These are phyloP conservation scores for Thinocorus orbignyianus DNA, from an alignment of 2,113 vertebrate species.

Conservation along the genomic window DNA sequence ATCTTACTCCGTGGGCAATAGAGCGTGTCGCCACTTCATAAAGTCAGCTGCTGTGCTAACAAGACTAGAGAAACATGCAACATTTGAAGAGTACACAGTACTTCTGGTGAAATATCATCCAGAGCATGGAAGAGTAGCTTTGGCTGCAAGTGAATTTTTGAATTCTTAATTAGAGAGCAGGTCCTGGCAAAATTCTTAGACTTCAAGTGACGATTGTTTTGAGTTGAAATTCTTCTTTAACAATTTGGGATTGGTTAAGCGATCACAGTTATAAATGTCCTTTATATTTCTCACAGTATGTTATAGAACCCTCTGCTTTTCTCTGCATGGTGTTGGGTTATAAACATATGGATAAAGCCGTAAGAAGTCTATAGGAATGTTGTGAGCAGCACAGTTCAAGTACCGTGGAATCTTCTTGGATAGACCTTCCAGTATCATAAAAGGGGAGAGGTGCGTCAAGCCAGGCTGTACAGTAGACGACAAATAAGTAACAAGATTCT, in stretches of 20 bases:
- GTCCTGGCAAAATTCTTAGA: neutral
- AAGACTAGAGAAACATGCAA: neutral
- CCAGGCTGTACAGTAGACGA: neutral
- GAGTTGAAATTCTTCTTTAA: neutral
- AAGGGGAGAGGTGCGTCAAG: neutral
- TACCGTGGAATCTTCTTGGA: neutral
- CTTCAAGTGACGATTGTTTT: neutral
- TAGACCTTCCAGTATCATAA: neutral
- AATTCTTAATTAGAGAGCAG: neutral
- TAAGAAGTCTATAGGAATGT: neutral
- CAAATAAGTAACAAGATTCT: neutral
- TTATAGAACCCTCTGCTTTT: neutral
- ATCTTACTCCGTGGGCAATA: neutral
- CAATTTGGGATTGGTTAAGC: neutral
- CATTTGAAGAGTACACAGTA: neutral
- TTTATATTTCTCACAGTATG: neutral
- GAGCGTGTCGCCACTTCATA: neutral
- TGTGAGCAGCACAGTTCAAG: neutral
- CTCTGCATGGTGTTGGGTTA: neutral
- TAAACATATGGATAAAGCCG: neutral
- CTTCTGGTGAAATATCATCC: neutral
- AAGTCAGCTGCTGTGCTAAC: neutral
- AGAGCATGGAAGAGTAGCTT: neutral
- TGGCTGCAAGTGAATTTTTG: neutral
- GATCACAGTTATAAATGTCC: neutral